Evolutionary conservation across 1,140 invertebrate species (phyloP), one percentile per base, ranked within the genome.

Genomic region (Macrobrachium rosenbergii): DNA sequence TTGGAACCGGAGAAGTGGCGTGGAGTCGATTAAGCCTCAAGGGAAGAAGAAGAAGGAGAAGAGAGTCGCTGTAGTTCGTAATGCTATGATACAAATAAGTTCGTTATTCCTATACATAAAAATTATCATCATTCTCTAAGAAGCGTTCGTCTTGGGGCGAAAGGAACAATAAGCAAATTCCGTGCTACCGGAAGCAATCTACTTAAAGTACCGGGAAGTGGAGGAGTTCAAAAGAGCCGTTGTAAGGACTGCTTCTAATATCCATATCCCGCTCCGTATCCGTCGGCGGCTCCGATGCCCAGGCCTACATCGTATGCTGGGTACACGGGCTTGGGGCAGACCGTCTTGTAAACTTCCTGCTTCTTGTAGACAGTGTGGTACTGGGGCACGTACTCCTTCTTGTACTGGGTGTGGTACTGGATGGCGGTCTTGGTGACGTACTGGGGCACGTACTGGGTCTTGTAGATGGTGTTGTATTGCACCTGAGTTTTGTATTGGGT

Each of bases 401-500:
- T 17, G 81, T 82, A 82, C 45, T 59, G 67, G 45, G 81, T 82
- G 75, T 85, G 75, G 83, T 85, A 85, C 75, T 85, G 60, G 2
- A 79, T 60, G 14, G 45, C 60, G 43, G 60, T 85, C 62, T 78
- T 79, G 76, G 73, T 69, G 19, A 85, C 83, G 62, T 85, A 85
- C 6, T 58, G 21, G 10, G 83, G 83, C 0, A 76, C 78, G 83
- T 85, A 85, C 75, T 78, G 60, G 75, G 83, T 85, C 75, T 45
- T 63, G 83, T 69, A 78, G 17, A 69, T 6, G 0, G 83, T 77
- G 62, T 85, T 62, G 83, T 85, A 85, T 19, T 52, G 60, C 11
- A 85, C 75, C 16, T 79, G n/a, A 11, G 83, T 85, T 6, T 78
- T 75, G 83, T 79, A 78, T 0, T 58, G 21, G 11, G 83, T 85